Conservation (phyloP, 2,888 invertebrate genomes). For the Agrochola lychnidis region DNA sequence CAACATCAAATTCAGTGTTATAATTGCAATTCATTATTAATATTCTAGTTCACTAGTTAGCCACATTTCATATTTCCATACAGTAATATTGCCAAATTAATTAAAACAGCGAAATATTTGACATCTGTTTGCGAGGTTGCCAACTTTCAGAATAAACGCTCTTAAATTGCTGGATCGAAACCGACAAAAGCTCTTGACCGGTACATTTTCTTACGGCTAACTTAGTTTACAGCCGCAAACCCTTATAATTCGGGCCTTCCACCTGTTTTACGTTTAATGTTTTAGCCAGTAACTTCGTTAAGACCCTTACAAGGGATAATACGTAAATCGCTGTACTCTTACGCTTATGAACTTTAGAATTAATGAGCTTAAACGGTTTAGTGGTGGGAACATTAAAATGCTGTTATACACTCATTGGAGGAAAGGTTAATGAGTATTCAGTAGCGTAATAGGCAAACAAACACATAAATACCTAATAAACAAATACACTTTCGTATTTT, state of each 20-base stretch:
- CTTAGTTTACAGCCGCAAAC: conserved; percentile 50
- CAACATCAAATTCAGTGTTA: no score
- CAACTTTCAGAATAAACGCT: no score
- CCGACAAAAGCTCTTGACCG: conserved; percentile 35
- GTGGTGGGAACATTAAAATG: conserved; percentile 42
- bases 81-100: no score
- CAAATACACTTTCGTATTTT: no score
- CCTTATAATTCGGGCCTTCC: conserved; percentile 54
- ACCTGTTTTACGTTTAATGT: conserved; percentile 61
- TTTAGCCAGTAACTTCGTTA: conserved; percentile 63
- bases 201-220: conserved; percentile 50
- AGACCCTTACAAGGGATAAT: conserved; percentile 62
- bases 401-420: conserved; percentile 18
- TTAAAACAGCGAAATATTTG: no score
- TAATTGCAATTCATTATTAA: no score
- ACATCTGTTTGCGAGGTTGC: no score
- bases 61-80: no score
- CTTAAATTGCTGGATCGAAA: conserved; percentile 3
- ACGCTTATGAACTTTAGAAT: conserved; percentile 52
- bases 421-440: conserved; percentile 6
- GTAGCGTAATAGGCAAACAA: no score
- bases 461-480: no score
- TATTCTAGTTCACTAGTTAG: no score
- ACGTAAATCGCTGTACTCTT: conserved; percentile 53
- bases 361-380: conserved; percentile 55